These are phyloP conservation scores for Hycleus phaleratus DNA, from an alignment of 1,140 invertebrate genomes.

Conservation along the genomic window DNA sequence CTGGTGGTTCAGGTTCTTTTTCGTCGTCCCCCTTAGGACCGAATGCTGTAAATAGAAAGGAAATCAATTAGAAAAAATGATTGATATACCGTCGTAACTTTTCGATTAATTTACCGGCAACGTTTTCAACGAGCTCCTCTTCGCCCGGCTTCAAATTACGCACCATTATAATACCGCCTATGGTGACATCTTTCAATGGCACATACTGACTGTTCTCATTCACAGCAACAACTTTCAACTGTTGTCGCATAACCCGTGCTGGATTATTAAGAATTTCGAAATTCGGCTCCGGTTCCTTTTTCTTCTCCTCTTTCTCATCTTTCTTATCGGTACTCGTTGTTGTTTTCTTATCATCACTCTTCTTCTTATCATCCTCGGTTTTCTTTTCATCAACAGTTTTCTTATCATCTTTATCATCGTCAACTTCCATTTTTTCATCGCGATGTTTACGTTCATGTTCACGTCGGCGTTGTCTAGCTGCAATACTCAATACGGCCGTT, in stretches of 20 bases:
- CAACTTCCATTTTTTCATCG: slow-evolving; percentile 47
- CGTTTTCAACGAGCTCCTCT: slow-evolving; percentile 87
- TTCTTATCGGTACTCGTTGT: slow-evolving; percentile 33
- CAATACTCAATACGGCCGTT: slow-evolving; percentile 95
- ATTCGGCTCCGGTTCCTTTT: slow-evolving; percentile 77
- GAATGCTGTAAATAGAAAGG: slow-evolving; percentile 56
- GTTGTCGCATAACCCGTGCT: slow-evolving; percentile 86
- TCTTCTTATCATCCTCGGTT: slow-evolving; percentile 36
- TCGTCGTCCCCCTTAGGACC: slow-evolving; percentile 91
- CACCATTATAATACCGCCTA: slow-evolving; percentile 94
- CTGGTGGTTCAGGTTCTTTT: slow-evolving; percentile 92
- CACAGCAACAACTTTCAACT: slow-evolving; percentile 79
- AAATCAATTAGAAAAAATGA: slow-evolving; percentile 1
- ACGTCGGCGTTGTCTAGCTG: slow-evolving; percentile 78
- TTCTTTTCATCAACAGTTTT: slow-evolving; percentile 38
- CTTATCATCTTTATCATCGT: slow-evolving; percentile 49
- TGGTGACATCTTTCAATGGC: slow-evolving; percentile 84
- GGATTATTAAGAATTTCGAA: slow-evolving; percentile 94
- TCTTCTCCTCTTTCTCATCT: slow-evolving; percentile 51
- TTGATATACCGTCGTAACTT: background rate
- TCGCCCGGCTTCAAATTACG: slow-evolving; percentile 74
- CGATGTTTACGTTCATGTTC: slow-evolving; percentile 55
- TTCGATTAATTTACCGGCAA: slow-evolving; percentile 47
- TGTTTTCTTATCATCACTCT: slow-evolving; percentile 32
- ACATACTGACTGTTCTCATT: slow-evolving; percentile 73